These are phyloP conservation scores for Halichoeres trimaculatus DNA, from an alignment of 2,113 vertebrate species.

Conservation along the genomic window DNA sequence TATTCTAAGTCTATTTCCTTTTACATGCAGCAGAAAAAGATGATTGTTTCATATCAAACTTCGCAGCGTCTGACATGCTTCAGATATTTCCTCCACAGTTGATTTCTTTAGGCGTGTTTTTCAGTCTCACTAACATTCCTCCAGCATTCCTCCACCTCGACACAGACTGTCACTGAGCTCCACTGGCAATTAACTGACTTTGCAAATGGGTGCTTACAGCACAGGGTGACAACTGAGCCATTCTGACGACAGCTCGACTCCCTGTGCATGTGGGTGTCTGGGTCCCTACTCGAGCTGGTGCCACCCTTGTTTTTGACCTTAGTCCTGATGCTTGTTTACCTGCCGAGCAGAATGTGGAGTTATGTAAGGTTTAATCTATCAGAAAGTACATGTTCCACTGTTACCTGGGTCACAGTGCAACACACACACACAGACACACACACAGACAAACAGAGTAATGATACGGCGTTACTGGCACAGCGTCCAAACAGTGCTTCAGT, in stretches of 20 bases:
- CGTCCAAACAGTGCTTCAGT: slow-evolving; percentile 18
- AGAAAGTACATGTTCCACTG: slow-evolving; percentile 52
- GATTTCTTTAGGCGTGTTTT: not conserved
- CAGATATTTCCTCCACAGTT: not conserved
- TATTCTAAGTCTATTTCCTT: too few species aligned
- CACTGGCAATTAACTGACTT: slow-evolving; percentile 32
- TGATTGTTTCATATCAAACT: too few species aligned
- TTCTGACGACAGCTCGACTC: slow-evolving; percentile 43
- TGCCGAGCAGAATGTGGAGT: slow-evolving; percentile 61
- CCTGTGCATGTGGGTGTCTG: slow-evolving; percentile 45
- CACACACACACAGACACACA: slow-evolving; percentile 29
- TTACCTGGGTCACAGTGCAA: slow-evolving; percentile 56
- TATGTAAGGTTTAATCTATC: slow-evolving; percentile 72
- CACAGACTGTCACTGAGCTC: slow-evolving; percentile 4
- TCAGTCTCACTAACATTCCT: slow-evolving; percentile 13
- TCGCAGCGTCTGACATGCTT: too few species aligned
- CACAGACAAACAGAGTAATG: slow-evolving; percentile 41
- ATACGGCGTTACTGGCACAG: slow-evolving; percentile 14
- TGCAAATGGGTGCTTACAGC: slow-evolving; percentile 41
- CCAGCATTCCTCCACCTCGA: slow-evolving; percentile 18
- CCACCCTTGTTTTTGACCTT: slow-evolving; percentile 37
- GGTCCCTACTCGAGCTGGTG: slow-evolving; percentile 9
- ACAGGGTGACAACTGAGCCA: slow-evolving; percentile 31
- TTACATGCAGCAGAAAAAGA: too few species aligned
- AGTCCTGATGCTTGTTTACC: slow-evolving; percentile 69